Conservation (phyloP, 35 echinoderm and acorn worm genomes). For the Eucidaris tribuloides region DNA sequence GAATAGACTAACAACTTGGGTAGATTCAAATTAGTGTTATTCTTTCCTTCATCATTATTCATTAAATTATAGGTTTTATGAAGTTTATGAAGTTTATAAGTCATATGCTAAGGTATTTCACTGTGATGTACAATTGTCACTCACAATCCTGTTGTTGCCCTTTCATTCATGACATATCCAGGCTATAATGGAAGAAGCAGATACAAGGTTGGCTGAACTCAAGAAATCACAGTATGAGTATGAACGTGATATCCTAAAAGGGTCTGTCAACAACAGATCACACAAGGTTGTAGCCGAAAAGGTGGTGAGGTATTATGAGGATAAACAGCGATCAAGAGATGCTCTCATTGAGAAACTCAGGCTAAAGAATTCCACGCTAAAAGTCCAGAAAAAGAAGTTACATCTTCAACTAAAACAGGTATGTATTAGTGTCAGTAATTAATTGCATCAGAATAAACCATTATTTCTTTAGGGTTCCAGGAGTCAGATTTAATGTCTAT, state of each 20-base stretch:
- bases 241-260: constrained; percentile 91
- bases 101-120: too few relatives aligned
- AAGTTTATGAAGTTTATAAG: background rate
- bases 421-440: too few relatives aligned
- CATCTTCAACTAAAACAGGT: constrained; percentile 98
- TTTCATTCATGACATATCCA: too few relatives aligned
- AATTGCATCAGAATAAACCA: too few relatives aligned
- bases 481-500: too few relatives aligned
- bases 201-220: constrained; percentile 72
- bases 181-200: constrained; percentile 98
- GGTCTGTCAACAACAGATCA: constrained; percentile 59
- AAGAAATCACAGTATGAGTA: constrained; percentile 97
- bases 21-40: too few relatives aligned
- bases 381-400: constrained; percentile 98
- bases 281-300: constrained; percentile 83
- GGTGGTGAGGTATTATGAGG: constrained; percentile 87
- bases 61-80: too few relatives aligned
- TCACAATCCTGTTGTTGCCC: too few relatives aligned
- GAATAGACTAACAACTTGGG: too few relatives aligned
- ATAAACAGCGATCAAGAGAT: constrained; percentile 75
- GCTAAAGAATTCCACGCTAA: constrained; percentile 95
- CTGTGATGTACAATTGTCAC: too few relatives aligned
- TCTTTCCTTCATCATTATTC: too few relatives aligned
- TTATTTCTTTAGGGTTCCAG: too few relatives aligned
- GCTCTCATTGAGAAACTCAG: constrained; percentile 94